Evolutionary conservation across 2,888 invertebrate species (phyloP), one percentile per base, ranked within the genome.

Genomic region (Oscheius myriophilus): DNA sequence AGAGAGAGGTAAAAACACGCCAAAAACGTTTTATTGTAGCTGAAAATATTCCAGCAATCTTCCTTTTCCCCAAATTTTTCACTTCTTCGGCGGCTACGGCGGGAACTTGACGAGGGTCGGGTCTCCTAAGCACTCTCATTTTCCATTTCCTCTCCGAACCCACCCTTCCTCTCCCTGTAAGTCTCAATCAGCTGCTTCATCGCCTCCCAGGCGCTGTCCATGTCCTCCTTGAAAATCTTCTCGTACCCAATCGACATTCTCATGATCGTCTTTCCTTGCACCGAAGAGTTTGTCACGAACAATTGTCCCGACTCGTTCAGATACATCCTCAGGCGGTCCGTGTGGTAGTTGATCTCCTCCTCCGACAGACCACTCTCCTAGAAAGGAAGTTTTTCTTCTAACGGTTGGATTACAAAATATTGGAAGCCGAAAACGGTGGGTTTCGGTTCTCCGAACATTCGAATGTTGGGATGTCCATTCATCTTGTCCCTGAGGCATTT

Each of bases 371-470:
- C 61, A 18, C 14, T 11, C 25, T 61, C 61, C 33, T 33, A n/a
- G n/a, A n/a, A n/a, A n/a, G n/a, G n/a, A n/a, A n/a, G n/a, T n/a
- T n/a, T n/a, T n/a, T n/a, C n/a, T n/a, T n/a, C n/a, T n/a, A n/a
- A n/a, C n/a, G n/a, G n/a, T n/a, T n/a, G n/a, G n/a, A n/a, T n/a
- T n/a, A 67, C 68, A n/a, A 43, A 2, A 21, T 71, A 71, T 43
- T 71, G 67, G 39, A 68, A 64, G 26, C n/a, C n/a, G n/a, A n/a
- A n/a, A n/a, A n/a, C n/a, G n/a, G n/a, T n/a, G n/a, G n/a, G n/a
- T n/a, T n/a, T n/a, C n/a, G n/a, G 53, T 57, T 65, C 55, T 51
- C 68, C 66, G 45, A 71, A 68, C 33, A 58, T 55, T 33, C 68
- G 68, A 16, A 71, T 23, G 46, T 65, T 61, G n/a, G n/a, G n/a